Conservation (phyloP, 2,113 vertebrate species). For the Paradisaea rubra region DNA sequence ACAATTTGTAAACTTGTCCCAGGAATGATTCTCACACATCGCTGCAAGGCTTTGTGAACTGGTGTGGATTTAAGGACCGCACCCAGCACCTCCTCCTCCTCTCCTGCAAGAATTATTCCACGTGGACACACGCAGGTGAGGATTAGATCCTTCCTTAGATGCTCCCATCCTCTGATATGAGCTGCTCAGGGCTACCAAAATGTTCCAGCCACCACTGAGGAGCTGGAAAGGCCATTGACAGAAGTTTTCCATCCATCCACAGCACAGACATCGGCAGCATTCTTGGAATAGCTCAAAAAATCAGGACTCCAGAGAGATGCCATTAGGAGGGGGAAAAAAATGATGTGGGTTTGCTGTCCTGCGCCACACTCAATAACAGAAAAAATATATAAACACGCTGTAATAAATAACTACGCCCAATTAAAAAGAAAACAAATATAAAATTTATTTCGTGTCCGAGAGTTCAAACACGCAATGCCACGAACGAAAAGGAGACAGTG, state of each 20-base stretch:
- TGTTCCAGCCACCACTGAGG: neutral
- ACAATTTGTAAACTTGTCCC: neutral
- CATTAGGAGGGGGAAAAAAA: neutral
- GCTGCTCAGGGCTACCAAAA: neutral
- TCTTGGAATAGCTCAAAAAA: slow-evolving; percentile 1
- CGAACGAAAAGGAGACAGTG: too few species aligned
- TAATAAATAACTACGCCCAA: too few species aligned
- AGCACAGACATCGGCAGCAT: neutral
- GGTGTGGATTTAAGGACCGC: neutral
- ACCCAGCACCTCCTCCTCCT: neutral
- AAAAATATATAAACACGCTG: neutral
- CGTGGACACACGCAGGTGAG: rapidly evolving
- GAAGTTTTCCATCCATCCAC: neutral
- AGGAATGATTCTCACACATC: neutral
- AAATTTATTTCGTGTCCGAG: too few species aligned
- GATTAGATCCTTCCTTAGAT: neutral
- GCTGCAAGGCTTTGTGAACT: neutral
- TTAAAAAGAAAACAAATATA: too few species aligned
- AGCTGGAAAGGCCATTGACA: neutral
- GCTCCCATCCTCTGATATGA: neutral
- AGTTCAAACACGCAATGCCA: too few species aligned
- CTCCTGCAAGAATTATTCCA: neutral
- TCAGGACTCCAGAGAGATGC: neutral
- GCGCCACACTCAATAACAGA: rapidly evolving
- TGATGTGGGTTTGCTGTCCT: neutral